phyloP scores from a whole-genome alignment of 1,140 invertebrate species.

The Cydia splendana region DNA sequence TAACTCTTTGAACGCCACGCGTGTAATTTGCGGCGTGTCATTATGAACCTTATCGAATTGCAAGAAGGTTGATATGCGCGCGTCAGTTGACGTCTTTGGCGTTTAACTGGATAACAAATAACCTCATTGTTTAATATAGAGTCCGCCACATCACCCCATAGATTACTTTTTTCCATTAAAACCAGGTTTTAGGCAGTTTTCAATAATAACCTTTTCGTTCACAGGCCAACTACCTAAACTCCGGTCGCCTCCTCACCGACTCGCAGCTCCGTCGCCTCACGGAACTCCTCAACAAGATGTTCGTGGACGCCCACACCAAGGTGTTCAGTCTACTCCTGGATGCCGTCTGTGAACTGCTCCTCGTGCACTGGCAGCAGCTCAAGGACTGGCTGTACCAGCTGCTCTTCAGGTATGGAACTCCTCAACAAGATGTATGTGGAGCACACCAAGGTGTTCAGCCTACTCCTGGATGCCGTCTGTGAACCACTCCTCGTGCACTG shows the following conservation, averaged over 20 bases:
- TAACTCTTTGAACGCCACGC: too few relatives aligned
- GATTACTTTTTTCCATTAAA: too few relatives aligned
- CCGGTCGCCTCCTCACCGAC: conserved; percentile 84
- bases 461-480: conserved; percentile 91
- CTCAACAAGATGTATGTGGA: not conserved
- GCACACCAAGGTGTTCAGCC: conserved; percentile 87
- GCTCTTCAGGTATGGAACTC: conserved; percentile 60
- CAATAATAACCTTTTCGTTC: conserved; percentile 49
- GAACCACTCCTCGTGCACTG: not conserved
- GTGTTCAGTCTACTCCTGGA: conserved; percentile 96
- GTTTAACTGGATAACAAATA: too few relatives aligned
- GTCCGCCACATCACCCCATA: too few relatives aligned
- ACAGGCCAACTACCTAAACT: conserved; percentile 83
- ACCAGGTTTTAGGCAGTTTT: too few relatives aligned
- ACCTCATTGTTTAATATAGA: too few relatives aligned
- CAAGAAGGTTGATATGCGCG: too few relatives aligned
- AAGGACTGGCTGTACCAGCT: conserved; percentile 94
- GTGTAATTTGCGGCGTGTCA: too few relatives aligned
- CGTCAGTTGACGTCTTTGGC: too few relatives aligned
- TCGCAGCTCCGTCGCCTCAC: conserved; percentile 90
- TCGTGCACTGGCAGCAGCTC: conserved; percentile 91
- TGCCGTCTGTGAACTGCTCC: conserved; percentile 92
- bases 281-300: conserved; percentile 97
- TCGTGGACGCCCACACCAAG: conserved; percentile 98
- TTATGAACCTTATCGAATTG: too few relatives aligned